phyloP scores from a whole-genome alignment of 2,113 vertebrate species.

The Garra rufa region DNA sequence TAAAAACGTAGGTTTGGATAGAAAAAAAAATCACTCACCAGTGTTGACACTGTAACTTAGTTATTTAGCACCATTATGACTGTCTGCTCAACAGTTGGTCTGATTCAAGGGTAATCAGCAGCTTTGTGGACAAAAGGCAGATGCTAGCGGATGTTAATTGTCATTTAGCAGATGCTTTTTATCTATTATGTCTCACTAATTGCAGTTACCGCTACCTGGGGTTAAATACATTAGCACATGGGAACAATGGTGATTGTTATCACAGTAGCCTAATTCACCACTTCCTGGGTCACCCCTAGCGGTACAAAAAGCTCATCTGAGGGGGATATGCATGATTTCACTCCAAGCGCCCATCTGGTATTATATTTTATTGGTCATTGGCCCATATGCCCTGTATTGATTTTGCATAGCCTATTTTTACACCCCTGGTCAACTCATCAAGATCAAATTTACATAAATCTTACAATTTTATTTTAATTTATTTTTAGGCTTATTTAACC shows the following conservation, averaged over 20 bases:
- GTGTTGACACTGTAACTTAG: neutral
- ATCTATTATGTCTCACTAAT: neutral
- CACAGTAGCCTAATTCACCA: neutral
- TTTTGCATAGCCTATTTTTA: neutral
- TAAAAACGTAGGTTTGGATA: neutral
- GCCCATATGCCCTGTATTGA: neutral
- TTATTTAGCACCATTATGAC: neutral
- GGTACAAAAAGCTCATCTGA: neutral
- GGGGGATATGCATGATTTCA: neutral
- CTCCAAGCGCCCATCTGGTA: neutral
- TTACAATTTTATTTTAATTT: neutral
- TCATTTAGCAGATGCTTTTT: conserved; percentile 10
- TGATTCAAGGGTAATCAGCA: neutral
- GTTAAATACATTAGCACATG: neutral
- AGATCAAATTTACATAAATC: neutral
- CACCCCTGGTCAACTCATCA: neutral
- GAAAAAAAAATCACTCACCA: neutral
- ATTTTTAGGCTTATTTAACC: neutral
- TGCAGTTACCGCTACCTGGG: neutral
- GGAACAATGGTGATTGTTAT: neutral
- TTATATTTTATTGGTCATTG: neutral
- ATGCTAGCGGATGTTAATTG: neutral
- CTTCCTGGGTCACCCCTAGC: neutral
- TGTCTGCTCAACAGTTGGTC: neutral
- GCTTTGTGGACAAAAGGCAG: conserved; percentile 13